phyloP scores from a whole-genome alignment of 2,797 vertebrate genomes.

The Sebastes taczanowskii region DNA sequence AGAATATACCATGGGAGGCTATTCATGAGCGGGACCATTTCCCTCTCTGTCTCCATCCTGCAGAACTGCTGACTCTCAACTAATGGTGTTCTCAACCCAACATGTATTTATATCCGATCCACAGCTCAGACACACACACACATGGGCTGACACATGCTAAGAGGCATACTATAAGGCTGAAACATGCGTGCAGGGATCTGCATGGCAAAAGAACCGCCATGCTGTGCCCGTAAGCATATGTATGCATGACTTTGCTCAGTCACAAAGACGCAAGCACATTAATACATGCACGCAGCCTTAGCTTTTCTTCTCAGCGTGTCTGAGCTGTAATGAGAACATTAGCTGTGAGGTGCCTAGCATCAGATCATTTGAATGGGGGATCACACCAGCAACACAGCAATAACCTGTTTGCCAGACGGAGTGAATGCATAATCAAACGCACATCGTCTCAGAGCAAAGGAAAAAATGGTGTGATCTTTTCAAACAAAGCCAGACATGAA shows the following conservation, averaged over 20 bases:
- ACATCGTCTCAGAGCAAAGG: not conserved
- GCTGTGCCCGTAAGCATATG: not conserved
- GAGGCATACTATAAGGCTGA: not conserved
- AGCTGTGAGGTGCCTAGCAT: conserved; percentile 22
- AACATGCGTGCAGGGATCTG: not conserved
- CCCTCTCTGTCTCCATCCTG: not conserved
- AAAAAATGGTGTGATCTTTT: conserved; percentile 1
- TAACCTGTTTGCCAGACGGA: conserved; percentile 31
- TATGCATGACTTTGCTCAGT: not conserved
- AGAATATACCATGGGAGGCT: conserved; percentile 20
- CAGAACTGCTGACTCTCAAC: conserved; percentile 53
- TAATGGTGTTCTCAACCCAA: conserved; percentile 7
- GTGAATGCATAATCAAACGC: conserved; percentile 28
- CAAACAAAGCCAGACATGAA: not conserved
- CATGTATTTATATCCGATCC: not conserved
- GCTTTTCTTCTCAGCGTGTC: conserved; percentile 33
- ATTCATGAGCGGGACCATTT: conserved; percentile 37
- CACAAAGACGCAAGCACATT: not conserved
- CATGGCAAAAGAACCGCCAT: not conserved
- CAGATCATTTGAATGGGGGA: conserved; percentile 29
- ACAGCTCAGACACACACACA: not conserved
- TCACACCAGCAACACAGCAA: conserved; percentile 26
- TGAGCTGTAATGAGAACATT: conserved; percentile 53
- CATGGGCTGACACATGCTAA: not conserved
- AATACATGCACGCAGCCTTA: not conserved